Evolutionary conservation across 2,113 vertebrate genomes (phyloP).

Genomic region (Oophaga pumilio): DNA sequence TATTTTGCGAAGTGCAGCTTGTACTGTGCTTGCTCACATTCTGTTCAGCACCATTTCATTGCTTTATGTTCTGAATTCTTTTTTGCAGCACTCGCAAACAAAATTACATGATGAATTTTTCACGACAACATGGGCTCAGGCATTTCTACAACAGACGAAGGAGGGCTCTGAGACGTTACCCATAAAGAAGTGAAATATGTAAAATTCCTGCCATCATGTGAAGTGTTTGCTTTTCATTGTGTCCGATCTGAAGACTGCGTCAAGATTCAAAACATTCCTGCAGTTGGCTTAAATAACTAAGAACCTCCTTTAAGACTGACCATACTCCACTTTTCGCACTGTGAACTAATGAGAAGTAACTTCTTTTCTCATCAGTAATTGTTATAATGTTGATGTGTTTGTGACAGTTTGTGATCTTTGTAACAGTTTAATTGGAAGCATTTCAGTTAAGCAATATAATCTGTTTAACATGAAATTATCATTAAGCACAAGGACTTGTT

Average conservation of each 20-base stretch:
- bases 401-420: conserved; percentile 79
- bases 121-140: conserved; percentile 92
- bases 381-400: conserved; percentile 78
- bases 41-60: conserved; percentile 1
- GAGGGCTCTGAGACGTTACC: conserved; percentile 88
- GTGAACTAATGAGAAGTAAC: conserved; percentile 83
- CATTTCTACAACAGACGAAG: conserved; percentile 98
- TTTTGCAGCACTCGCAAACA: conserved; percentile 94
- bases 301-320: conserved; percentile 73
- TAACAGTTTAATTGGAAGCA: conserved; percentile 80
- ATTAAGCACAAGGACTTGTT: conserved; percentile 79
- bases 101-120: conserved; percentile 99
- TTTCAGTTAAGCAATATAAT: conserved; percentile 77
- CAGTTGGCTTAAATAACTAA: conserved; percentile 71
- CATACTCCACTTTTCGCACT: conserved; percentile 78
- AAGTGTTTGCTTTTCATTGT: conserved; percentile 73
- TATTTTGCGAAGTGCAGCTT: not conserved
- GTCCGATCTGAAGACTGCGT: conserved; percentile 70
- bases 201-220: conserved; percentile 71
- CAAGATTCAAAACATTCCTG: conserved; percentile 73
- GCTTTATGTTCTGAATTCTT: conserved; percentile 62
- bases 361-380: conserved; percentile 79
- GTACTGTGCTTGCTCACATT: not conserved
- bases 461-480: conserved; percentile 71
- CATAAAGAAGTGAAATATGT: conserved; percentile 79